These are phyloP conservation scores for Microcebus tavaratra DNA, from an alignment of 2,113 vertebrate genomes.

Conservation along the genomic window DNA sequence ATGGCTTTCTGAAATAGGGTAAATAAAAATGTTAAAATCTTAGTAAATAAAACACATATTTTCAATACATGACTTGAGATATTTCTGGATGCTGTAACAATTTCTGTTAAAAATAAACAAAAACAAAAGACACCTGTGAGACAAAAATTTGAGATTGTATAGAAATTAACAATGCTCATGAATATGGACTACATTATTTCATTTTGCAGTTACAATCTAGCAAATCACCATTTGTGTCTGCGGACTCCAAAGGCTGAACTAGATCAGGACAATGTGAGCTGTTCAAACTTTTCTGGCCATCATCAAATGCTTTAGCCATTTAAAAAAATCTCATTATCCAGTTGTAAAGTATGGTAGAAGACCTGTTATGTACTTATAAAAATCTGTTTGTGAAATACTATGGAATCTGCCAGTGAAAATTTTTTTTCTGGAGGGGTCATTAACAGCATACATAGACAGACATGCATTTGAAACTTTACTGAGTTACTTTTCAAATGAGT, in stretches of 20 bases:
- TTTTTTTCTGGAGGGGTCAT: neutral
- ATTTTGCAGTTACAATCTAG: neutral
- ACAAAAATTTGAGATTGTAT: neutral
- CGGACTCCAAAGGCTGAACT: neutral
- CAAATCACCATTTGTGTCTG: neutral
- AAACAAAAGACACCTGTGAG: constrained; percentile 25
- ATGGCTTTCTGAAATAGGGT: neutral
- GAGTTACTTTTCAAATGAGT: neutral
- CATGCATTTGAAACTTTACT: neutral
- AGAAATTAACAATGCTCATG: neutral
- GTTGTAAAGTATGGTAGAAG: neutral
- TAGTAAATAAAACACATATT: constrained; percentile 40
- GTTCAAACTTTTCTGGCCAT: neutral
- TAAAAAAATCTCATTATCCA: neutral
- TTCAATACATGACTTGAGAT: neutral
- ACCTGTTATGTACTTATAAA: neutral
- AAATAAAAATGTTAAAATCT: constrained; percentile 33
- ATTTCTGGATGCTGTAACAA: neutral
- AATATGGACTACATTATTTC: neutral
- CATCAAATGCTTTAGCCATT: neutral
- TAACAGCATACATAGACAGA: neutral
- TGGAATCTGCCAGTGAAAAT: neutral
- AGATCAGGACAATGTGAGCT: neutral
- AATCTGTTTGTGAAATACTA: neutral
- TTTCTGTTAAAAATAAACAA: constrained; percentile 53